phyloP scores from a whole-genome alignment of 2,888 invertebrate species.

The Orgyia antiqua region DNA sequence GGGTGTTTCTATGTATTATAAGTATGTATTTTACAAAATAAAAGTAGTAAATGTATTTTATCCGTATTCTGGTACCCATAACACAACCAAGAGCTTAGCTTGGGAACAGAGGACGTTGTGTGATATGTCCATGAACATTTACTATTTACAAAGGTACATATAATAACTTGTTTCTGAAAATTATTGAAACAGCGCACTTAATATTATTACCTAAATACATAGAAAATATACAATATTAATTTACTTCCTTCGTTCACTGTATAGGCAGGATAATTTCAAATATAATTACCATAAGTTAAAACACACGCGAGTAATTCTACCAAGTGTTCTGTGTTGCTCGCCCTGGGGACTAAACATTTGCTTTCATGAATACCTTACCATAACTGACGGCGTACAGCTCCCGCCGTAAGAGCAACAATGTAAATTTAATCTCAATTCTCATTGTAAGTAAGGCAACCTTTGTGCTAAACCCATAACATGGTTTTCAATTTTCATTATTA shows the following conservation, averaged over 20 bases:
- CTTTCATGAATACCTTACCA: conserved; percentile 72
- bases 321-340: conserved; percentile 34
- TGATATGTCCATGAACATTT: too few relatives aligned
- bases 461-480: too few relatives aligned
- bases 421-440: conserved; percentile 67
- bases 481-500: too few relatives aligned
- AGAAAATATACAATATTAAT: too few relatives aligned
- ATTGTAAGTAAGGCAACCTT: conserved; percentile 51
- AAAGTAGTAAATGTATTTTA: too few relatives aligned
- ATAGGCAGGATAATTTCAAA: conserved; percentile 50
- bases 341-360: conserved; percentile 61
- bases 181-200: not conserved
- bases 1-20: too few relatives aligned
- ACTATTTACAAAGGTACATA: too few relatives aligned
- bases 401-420: conserved; percentile 61
- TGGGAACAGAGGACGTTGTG: too few relatives aligned
- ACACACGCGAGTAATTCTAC: conserved; percentile 46
- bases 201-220: conserved; percentile 3
- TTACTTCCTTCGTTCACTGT: conserved; percentile 24
- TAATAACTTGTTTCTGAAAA: too few relatives aligned
- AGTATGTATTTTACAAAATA: too few relatives aligned
- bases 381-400: conserved; percentile 51
- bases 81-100: too few relatives aligned
- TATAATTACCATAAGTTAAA: conserved; percentile 69
- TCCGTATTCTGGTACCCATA: too few relatives aligned